Percentiles rank a stretch among this genome's conserved stretches.
Conservation (phyloP, 2,888 invertebrate genomes). For the Lasioglossum pauxillum region DNA sequence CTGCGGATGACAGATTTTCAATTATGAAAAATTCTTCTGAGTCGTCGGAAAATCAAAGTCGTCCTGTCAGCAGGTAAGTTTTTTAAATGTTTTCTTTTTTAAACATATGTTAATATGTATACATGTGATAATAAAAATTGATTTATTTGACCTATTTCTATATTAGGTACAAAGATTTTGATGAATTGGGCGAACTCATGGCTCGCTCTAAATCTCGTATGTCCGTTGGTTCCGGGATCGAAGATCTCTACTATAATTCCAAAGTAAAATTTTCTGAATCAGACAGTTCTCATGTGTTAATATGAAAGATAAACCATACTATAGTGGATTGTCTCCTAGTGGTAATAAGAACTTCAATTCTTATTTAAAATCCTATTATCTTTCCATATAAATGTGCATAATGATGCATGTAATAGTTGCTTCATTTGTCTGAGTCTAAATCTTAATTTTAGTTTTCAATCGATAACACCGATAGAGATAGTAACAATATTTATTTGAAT, state of each 20-base stretch:
- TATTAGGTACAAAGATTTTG: constrained; percentile 86
- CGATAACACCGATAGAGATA: background rate
- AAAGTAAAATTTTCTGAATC: constrained; percentile 80
- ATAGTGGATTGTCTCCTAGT: constrained; percentile 33
- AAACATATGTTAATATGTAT: background rate
- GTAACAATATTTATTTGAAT: constrained; percentile 20
- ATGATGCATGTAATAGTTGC: constrained; percentile 23
- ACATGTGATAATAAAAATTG: constrained; percentile 2
- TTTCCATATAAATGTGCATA: constrained; percentile 26
- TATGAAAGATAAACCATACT: constrained; percentile 70
- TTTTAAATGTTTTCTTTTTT: background rate
- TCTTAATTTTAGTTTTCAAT: background rate
- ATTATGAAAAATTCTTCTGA: constrained; percentile 79
- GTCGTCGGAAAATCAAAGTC: constrained; percentile 83
- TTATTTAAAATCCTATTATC: constrained; percentile 23
- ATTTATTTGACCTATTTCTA: background rate
- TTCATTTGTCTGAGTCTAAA: constrained; percentile 11
- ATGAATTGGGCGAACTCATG: constrained; percentile 85
- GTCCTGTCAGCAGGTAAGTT: constrained; percentile 84
- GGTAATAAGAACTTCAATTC: constrained; percentile 28
- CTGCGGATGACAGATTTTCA: constrained; percentile 79
- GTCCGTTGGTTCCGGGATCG: constrained; percentile 81
- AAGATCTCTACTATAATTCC: constrained; percentile 80
- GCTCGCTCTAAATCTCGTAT: constrained; percentile 82
- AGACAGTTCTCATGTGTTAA: constrained; percentile 78